A percentile compares a stretch with the other conserved stretches of the same genome.
These are phyloP conservation scores for Varanus komodoensis DNA, from an alignment of 2,113 vertebrate genomes.

Conservation along the genomic window DNA sequence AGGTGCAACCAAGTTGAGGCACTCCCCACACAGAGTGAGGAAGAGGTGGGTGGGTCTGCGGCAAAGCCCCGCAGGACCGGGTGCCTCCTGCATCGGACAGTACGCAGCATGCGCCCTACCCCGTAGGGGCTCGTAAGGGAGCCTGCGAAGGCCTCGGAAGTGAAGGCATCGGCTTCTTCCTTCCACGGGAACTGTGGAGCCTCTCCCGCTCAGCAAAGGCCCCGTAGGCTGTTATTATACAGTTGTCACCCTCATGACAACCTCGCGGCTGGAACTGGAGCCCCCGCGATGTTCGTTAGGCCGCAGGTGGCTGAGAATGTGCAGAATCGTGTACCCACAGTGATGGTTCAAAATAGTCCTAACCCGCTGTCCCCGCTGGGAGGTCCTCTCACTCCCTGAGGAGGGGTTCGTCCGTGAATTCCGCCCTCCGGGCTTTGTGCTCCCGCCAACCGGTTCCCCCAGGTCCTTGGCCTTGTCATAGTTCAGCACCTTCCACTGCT, in stretches of 20 bases:
- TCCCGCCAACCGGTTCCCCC: slow-evolving; percentile 86
- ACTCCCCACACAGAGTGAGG: background rate
- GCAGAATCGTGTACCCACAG: slow-evolving; percentile 94
- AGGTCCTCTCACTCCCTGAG: slow-evolving; percentile 78
- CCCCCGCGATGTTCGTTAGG: slow-evolving; percentile 86
- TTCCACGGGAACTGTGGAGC: slow-evolving; percentile 1
- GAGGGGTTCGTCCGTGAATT: slow-evolving; percentile 83
- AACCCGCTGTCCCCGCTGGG: slow-evolving; percentile 85
- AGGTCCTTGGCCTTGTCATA: slow-evolving; percentile 94
- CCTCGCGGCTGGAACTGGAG: slow-evolving; percentile 86
- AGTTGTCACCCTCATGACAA: slow-evolving; percentile 95
- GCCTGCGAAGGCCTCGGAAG: slow-evolving; percentile 21
- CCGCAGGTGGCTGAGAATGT: slow-evolving; percentile 93
- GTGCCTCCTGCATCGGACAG: slow-evolving; percentile 21
- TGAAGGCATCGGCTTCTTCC: slow-evolving; percentile 37
- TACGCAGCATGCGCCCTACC: slow-evolving; percentile 40
- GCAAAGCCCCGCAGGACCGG: slow-evolving; percentile 22
- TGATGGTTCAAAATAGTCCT: slow-evolving; percentile 95
- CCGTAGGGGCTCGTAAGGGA: slow-evolving; percentile 13
- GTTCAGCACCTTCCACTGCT: slow-evolving; percentile 96
- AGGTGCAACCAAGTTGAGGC: slow-evolving; percentile 24
- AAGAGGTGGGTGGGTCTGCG: slow-evolving; percentile 18
- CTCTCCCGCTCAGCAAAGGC: slow-evolving; percentile 70
- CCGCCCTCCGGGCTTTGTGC: slow-evolving; percentile 78
- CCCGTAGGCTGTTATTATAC: slow-evolving; percentile 78